Evolutionary conservation across 2,797 vertebrate genomes (phyloP).

Genomic region (Sebastes wilsoni): DNA sequence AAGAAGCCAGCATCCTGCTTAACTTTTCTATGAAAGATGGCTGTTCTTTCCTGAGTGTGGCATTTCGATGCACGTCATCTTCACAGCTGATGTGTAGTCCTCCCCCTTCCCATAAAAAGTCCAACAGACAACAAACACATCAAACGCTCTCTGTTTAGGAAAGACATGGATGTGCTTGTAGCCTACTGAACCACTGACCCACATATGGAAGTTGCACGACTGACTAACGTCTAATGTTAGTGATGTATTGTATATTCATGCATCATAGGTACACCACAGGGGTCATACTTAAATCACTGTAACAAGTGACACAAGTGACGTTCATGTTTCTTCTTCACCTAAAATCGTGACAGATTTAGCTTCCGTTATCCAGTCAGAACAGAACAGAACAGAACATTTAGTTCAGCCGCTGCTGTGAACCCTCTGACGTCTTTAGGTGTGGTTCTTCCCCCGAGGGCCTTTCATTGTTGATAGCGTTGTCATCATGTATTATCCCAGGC

Average conservation of each 20-base stretch:
- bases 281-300: background rate
- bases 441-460: background rate
- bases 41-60: background rate
- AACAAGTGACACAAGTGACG: background rate
- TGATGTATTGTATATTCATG: background rate
- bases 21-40: background rate
- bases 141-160: background rate
- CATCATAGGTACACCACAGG: background rate
- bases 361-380: background rate
- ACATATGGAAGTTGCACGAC: background rate
- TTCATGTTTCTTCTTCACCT: background rate
- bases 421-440: conserved; percentile 4
- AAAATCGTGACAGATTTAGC: background rate
- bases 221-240: background rate
- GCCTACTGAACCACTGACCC: background rate
- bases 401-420: background rate
- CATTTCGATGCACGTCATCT: background rate
- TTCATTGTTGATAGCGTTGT: background rate
- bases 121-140: background rate
- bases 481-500: background rate
- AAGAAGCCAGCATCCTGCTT: conserved; percentile 16
- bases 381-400: no score
- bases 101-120: background rate
- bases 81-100: background rate
- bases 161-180: background rate